Evolutionary conservation across 2,888 invertebrate species (phyloP), one percentile per base, ranked within the genome.

Genomic region (Hypsopygia costalis): DNA sequence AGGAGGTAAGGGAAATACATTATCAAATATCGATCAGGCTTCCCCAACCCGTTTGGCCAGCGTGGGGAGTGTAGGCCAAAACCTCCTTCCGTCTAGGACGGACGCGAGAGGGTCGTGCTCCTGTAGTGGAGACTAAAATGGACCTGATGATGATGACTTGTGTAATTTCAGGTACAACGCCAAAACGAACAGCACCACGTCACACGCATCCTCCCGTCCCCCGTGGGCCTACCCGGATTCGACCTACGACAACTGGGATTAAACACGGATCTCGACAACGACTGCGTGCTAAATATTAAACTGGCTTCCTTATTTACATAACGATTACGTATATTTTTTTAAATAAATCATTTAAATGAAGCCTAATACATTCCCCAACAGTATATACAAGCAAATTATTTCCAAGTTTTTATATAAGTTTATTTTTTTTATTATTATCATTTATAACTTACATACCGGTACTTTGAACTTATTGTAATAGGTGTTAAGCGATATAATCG

Each of bases 211-310:
- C 11, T 76, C 75, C 64, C 83, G 89, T 20, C 90, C 85, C 0
- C 86, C 85, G 6, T 89, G 90, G 89, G 88, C 87, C 8, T 71
- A 78, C 47, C 81, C 83, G 0, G 85, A 82, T 33, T 62, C 62
- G 2, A 47, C 64, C 5, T 74, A 67, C 41, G 77, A 74, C 42
- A 50, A 65, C 35, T 89, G 87, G 87, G 76, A 80, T 47, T 83
- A 77, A 76, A 50, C 40, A 16, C 4, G 2, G 28, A 28, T 25
- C 31, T 46, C 7, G 12, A 11, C 11, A 6, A 9, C 6, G 16
- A 16, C 4, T 16, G 3, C 10, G 10, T 10, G 6, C 5, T 10
- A 11, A 30, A 8, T 9, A 30, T 6, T n/a, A 6, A 9, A 30
- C 6, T 6, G n/a, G 25, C 25, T 25, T 25, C 25, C 25, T 25